Conservation (phyloP, 2,113 vertebrate genomes). For the Calonectris borealis region DNA sequence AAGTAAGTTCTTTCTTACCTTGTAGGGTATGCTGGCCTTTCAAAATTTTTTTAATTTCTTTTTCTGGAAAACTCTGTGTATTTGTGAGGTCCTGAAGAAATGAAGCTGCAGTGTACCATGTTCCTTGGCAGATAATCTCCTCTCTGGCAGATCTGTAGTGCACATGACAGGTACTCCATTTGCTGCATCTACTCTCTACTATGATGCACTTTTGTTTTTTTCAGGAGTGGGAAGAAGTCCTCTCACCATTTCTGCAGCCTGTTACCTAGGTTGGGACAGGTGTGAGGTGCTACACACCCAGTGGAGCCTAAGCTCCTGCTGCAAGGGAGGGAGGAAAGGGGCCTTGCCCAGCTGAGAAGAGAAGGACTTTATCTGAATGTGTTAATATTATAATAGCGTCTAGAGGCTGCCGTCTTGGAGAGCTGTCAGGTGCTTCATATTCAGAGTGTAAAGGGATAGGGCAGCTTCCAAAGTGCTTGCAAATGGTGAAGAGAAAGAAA, state of each 20-base stretch:
- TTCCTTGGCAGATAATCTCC: neutral
- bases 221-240: neutral
- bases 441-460: neutral
- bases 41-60: fast-evolving
- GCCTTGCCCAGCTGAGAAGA: neutral
- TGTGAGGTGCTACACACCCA: no score
- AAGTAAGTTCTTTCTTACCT: neutral
- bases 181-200: neutral
- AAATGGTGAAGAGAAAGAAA: neutral
- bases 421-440: neutral
- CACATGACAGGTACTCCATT: neutral
- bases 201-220: neutral
- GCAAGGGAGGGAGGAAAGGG: neutral
- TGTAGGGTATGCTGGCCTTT: neutral
- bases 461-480: neutral
- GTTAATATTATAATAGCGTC: neutral
- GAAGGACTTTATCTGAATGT: neutral
- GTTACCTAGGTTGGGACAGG: fast-evolving
- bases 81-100: neutral
- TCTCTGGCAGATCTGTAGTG: neutral
- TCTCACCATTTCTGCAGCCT: neutral
- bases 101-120: neutral
- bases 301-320: neutral
- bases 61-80: neutral
- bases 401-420: neutral